Conservation (phyloP, 1,140 invertebrate genomes). For the Anagrus nilaparvatae region DNA sequence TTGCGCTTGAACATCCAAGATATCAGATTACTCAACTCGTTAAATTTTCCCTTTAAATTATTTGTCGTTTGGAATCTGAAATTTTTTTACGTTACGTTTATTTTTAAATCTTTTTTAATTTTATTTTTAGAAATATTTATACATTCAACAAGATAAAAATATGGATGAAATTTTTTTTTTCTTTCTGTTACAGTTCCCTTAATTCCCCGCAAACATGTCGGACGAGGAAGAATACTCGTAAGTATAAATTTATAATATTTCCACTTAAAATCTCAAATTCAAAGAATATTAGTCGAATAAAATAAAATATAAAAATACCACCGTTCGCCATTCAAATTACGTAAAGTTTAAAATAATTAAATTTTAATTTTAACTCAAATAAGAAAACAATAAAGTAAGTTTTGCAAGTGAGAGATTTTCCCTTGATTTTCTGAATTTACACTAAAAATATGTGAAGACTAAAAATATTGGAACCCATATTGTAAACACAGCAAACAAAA, state of each 20-base stretch:
- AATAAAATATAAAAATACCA: too few relatives aligned
- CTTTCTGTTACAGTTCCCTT: constrained; percentile 32
- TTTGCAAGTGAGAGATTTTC: too few relatives aligned
- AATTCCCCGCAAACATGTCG: constrained; percentile 38
- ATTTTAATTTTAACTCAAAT: too few relatives aligned
- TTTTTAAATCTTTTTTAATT: constrained; percentile 5
- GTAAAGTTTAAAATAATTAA: too few relatives aligned
- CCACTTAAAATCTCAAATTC: not conserved
- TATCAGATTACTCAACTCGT: constrained; percentile 40
- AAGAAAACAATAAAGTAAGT: too few relatives aligned
- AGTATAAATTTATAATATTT: constrained; percentile 23
- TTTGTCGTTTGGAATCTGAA: constrained; percentile 1
- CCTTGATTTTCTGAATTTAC: too few relatives aligned
- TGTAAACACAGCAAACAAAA: too few relatives aligned
- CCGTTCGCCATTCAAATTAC: too few relatives aligned
- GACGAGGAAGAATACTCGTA: constrained; percentile 45
- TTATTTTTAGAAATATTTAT: not conserved
- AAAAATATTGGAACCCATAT: too few relatives aligned
- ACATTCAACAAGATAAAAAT: not conserved
- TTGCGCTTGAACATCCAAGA: constrained; percentile 27
- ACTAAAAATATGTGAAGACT: too few relatives aligned
- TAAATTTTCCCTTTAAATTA: constrained; percentile 5
- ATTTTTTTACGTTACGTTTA: constrained; percentile 9
- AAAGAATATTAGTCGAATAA: too few relatives aligned
- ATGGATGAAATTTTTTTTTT: constrained; percentile 12